Base-by-base conservation (phyloP, 2,888 invertebrate species). In the Caenorhabditis angaria region DNA sequence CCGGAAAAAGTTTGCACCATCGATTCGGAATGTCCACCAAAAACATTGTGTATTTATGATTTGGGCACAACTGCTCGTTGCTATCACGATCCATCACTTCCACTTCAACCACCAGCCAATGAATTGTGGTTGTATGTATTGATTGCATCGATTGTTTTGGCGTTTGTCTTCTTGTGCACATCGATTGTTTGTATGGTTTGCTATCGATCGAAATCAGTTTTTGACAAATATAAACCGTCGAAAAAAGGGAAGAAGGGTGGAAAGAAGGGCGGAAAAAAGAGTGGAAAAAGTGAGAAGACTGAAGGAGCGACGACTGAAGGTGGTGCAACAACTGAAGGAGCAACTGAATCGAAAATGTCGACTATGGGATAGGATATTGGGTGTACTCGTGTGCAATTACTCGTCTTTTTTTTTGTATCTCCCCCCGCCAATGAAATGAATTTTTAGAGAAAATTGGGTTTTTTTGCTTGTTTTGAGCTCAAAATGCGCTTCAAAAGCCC, bases 181-280 rank as follows among this genome's bases (percentile, higher is more conserved):
- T 35, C 69, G 10, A 29, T 69, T 50, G 22, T 62, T 24, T 56
- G 63, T 54, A 64, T 69, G 48, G 69, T 69, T n/a, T 69, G 58
- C 47, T 69, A 69, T 27, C 63, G 69, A 27, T 69, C 69, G 50
- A 69, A 69, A 24, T 69, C 69, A 10, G 69, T 69, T 14, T 69
- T 69, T 25, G 69, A 69, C 48, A 69, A 60, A 41, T 64, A 64
- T 32, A 41, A 41, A 18, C 41, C 41, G 14, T 8, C 6, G 6
- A 41, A 41, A 18, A n/a, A n/a, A n/a, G n/a, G n/a, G n/a, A 41
- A 41, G 41, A 41, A 41, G 41, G 41, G 41, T 10, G 41, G 41
- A 41, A 41, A 41, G 41, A 41, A 41, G 14, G 18, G 41, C 18
- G 41, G 41, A 32, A 32, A 32, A 10, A 8, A 5, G 5, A 10